Conservation (phyloP, 2,797 vertebrate species). For the Sternarchorhynchus goeldii region DNA sequence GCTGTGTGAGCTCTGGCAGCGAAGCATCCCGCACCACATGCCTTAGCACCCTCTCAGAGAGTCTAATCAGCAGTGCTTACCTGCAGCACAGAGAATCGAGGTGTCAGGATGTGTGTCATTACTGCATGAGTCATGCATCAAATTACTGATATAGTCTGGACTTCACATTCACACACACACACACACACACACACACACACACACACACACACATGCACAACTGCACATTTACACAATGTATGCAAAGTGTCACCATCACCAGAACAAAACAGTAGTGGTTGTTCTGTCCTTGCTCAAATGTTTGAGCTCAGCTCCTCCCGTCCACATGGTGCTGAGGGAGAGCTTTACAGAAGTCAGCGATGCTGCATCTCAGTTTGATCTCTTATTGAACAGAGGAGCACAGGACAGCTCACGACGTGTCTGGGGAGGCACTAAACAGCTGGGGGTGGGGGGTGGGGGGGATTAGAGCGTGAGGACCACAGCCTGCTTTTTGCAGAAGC, state of each 20-base stretch:
- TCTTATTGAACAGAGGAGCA: constrained; percentile 42
- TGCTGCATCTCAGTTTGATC: constrained; percentile 41
- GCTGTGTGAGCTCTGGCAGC: constrained; percentile 25
- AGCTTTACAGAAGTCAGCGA: constrained; percentile 51
- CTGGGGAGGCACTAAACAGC: constrained; percentile 31
- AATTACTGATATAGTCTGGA: constrained; percentile 39
- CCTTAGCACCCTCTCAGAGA: constrained; percentile 49
- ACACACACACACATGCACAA: not conserved
- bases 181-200: constrained; percentile 32
- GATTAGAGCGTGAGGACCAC: no score
- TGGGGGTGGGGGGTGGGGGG: constrained; percentile 2
- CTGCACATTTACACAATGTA: not conserved
- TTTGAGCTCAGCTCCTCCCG: constrained; percentile 40
- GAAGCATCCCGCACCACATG: constrained; percentile 45
- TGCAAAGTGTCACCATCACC: constrained; percentile 26
- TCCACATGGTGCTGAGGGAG: constrained; percentile 35
- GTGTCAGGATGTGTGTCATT: constrained; percentile 57
- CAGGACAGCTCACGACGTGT: constrained; percentile 40
- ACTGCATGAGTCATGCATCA: constrained; percentile 57
- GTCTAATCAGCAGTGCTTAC: constrained; percentile 61
- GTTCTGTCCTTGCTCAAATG: constrained; percentile 32
- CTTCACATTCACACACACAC: constrained; percentile 30
- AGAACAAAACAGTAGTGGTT: constrained; percentile 26
- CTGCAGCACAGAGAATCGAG: constrained; percentile 54
- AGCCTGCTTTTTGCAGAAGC: no score